Evolutionary conservation across 2,113 vertebrate genomes (phyloP), one percentile per base, ranked within the genome.

Genomic region (Hippocampus abdominalis): DNA sequence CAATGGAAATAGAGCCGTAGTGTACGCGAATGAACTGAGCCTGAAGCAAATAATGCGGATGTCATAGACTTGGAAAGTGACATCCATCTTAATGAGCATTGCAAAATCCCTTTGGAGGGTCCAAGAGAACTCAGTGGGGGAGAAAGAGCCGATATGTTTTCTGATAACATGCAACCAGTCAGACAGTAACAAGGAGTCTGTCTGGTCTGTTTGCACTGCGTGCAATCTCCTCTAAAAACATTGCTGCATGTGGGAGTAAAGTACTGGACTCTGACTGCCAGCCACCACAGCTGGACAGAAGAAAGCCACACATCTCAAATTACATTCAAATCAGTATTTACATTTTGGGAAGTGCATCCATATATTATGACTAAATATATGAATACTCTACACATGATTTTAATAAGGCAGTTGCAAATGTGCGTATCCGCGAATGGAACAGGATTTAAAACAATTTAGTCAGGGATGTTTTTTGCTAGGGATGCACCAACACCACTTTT

Each of bases 201-300:
- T 68, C 32, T 36, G 32, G 32, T 65, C 79, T 80, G 32, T 84
- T 88, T 82, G 83, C 82, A 84, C 32, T 36, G 5, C 1, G 32
- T 86, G 84, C 85, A 88, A 89, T 91, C 85, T 85, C 83, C 80
- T 86, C 78, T 86, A 89, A 90, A 90, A 88, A 86, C 69, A 83
- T 84, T 87, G 85, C 88, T 85, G 81, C 78, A 89, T 87, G 75
- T 79, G 74, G 74, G 79, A 86, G 81, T 74, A 89, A 87, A 90
- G 86, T 84, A 84, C 85, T 85, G 88, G 83, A 81, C 81, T 84
- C 79, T 79, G 69, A 51, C 80, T 79, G 86, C 61, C 81, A 81
- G 86, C 80, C 81, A 89, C 86, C 75, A 72, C 88, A 85, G 70
- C 79, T 81, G 83, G 78, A 90, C 74, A 57, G 25, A 63, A 66